These are phyloP conservation scores for Saguinus midas DNA, from an alignment of 2,113 vertebrate species.

Conservation along the genomic window DNA sequence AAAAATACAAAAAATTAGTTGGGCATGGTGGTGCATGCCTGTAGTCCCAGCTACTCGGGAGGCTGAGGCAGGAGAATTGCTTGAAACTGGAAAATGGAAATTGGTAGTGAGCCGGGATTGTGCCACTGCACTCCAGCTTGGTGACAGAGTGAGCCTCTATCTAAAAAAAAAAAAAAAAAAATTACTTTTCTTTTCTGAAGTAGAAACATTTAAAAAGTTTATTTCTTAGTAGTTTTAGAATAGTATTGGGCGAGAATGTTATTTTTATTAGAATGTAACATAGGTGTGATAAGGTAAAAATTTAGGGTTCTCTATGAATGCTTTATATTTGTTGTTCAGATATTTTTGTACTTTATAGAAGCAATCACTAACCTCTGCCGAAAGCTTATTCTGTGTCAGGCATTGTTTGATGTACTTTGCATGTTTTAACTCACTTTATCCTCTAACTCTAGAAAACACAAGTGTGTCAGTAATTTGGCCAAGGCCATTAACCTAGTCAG, in stretches of 20 bases:
- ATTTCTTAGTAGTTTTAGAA: not conserved
- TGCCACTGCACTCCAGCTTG: too few species aligned
- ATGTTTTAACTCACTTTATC: not conserved
- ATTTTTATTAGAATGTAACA: not conserved
- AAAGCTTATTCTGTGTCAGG: not conserved
- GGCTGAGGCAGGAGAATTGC: too few species aligned
- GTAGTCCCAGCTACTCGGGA: too few species aligned
- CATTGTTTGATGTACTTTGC: not conserved
- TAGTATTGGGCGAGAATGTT: not conserved
- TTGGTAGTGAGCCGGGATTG: too few species aligned
- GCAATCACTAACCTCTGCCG: not conserved
- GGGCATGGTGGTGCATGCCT: too few species aligned
- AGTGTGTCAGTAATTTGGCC: not conserved
- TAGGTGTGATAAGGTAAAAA: not conserved
- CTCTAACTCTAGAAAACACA: not conserved
- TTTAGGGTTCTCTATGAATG: not conserved
- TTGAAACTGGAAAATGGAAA: too few species aligned
- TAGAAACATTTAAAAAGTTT: not conserved
- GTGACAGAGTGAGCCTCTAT: too few species aligned
- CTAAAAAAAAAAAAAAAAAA: not conserved
- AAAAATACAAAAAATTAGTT: too few species aligned
- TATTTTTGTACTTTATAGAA: not conserved
- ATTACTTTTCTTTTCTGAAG: not conserved
- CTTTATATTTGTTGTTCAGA: not conserved
- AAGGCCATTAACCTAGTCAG: not conserved